Evolutionary conservation across 2,113 vertebrate species (phyloP), one percentile per base, ranked within the genome.

Genomic region (Sebastes schlegelii): DNA sequence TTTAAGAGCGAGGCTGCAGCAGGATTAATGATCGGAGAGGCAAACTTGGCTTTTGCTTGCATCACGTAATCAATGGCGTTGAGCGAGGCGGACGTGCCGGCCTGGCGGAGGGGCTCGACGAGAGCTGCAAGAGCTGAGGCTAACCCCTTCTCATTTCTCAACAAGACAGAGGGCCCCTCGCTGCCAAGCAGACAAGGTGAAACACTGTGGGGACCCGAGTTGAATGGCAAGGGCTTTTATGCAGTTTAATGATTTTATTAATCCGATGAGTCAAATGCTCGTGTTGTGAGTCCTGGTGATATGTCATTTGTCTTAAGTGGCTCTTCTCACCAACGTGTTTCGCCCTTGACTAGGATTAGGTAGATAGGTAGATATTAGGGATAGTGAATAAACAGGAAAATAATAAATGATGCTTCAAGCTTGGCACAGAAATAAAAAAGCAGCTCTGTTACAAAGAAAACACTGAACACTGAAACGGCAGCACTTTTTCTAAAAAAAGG

Each of bases 171-270:
- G 88, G 77, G 82, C 82, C 72, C 77, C 71, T 88, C 51, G 72
- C 92, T 84, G 88, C 80, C 85, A 86, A 92, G 82, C 91, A 89
- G 94, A 94, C 93, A 94, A 94, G 93, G 93, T 91, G 91, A 93
- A 91, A 91, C 91, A 85, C 89, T 58, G 71, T 71, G 70, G 86
- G 85, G 85, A 81, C 82, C 87, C 52, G 8, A 63, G 85, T 76
- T 92, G 91, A 93, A 92, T 84, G 82, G 84, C 88, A 82, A 86
- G 86, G 90, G 89, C 87, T 91, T 92, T 92, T 88, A 86, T 78
- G 80, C 83, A 89, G 84, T 90, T 87, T 87, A 93, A 93, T 86
- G 85, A 93, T 94, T 93, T 88, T 91, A 93, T 93, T 92, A 90
- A 92, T 94, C 85, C 67, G 74, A 83, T 87, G 88, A 92, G 91